phyloP scores from a whole-genome alignment of 2,797 vertebrate genomes.

The Fringilla coelebs region DNA sequence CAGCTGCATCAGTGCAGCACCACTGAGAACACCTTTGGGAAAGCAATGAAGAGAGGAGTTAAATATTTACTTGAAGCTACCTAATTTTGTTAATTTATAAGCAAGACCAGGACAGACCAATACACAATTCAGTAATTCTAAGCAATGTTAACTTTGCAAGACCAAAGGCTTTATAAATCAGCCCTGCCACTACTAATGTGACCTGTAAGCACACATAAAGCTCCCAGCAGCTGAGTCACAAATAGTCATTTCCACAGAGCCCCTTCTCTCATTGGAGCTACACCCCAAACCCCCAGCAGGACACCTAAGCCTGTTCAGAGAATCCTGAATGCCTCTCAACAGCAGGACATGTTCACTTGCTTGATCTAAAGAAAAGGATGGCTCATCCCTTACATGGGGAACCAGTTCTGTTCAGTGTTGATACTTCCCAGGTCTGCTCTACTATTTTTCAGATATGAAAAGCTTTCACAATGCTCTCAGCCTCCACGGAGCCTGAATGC shows the following conservation, averaged over 20 bases:
- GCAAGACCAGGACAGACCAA: neutral
- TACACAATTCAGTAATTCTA: neutral
- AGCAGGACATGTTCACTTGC: neutral
- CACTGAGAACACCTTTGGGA: neutral
- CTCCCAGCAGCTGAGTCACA: neutral
- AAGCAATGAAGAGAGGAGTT: neutral
- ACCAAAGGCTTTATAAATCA: neutral
- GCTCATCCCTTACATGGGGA: neutral
- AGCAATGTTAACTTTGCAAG: neutral
- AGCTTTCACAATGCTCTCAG: slow-evolving; percentile 23
- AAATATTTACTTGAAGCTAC: neutral
- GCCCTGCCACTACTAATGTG: neutral
- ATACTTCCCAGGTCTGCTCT: neutral
- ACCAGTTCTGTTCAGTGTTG: neutral
- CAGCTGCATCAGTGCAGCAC: neutral
- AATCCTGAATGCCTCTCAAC: neutral
- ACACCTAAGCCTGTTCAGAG: neutral
- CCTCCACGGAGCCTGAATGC: neutral
- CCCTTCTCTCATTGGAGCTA: neutral
- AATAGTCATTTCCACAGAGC: neutral
- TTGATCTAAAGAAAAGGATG: neutral
- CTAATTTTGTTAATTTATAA: neutral
- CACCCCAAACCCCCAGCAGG: neutral
- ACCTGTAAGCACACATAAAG: neutral
- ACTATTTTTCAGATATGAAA: neutral